Evolutionary conservation across 2,797 vertebrate species (phyloP).

Genomic region (Hydrolagus colliei): DNA sequence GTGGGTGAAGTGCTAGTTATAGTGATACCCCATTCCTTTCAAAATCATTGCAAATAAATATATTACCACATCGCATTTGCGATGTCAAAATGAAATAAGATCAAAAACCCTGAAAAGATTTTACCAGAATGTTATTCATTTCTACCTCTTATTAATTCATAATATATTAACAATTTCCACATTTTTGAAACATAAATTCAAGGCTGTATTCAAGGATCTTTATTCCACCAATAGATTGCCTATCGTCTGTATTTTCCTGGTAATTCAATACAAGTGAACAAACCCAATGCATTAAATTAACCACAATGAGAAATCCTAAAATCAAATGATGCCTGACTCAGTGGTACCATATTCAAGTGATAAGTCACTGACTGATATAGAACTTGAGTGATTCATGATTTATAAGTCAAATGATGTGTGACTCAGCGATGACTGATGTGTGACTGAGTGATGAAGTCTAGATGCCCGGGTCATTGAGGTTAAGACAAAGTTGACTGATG

Average conservation of each 20-base stretch:
- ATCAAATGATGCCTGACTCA: slow-evolving; percentile 17
- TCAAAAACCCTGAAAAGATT: too few species aligned
- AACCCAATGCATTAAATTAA: slow-evolving; percentile 14
- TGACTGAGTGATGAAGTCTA: neutral
- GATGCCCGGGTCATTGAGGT: neutral
- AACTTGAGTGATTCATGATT: slow-evolving; percentile 9
- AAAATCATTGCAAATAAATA: too few species aligned
- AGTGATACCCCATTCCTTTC: too few species aligned
- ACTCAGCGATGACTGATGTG: neutral
- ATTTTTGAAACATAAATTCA: too few species aligned
- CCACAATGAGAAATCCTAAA: slow-evolving; percentile 12
- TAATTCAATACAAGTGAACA: neutral
- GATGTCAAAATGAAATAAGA: too few species aligned
- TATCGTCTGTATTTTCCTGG: neutral
- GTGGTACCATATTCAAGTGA: neutral
- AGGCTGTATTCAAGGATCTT: too few species aligned
- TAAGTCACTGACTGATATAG: neutral
- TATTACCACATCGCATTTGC: too few species aligned
- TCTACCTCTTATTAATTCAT: too few species aligned
- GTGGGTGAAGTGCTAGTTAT: too few species aligned
- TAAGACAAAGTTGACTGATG: slow-evolving; percentile 17
- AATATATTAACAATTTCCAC: too few species aligned
- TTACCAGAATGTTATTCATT: too few species aligned
- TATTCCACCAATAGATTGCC: neutral
- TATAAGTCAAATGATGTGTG: slow-evolving; percentile 6